Evolutionary conservation across 2,888 invertebrate genomes (phyloP), one percentile per base, ranked within the genome.

Genomic region (Gastrophysa polygoni): DNA sequence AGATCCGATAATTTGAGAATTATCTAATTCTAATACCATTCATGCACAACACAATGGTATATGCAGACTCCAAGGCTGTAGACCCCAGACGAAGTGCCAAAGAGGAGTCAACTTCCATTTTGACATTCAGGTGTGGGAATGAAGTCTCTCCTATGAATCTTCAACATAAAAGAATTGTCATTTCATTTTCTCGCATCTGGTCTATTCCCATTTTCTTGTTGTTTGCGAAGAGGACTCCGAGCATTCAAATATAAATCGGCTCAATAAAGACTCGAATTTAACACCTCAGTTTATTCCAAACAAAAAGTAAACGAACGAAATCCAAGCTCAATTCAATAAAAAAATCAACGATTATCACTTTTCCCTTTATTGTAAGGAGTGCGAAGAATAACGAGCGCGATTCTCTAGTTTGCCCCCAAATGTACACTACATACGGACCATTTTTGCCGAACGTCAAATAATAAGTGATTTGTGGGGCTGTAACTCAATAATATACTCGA

Each of bases 211-310:
- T 38, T 38, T 43, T 54, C 24, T 21, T 16, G 16, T 24, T 16
- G 28, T 59, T 44, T 11, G 21, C 52, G 59, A 63, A 52, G 59
- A 63, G 63, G 59, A 56, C 57, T 14, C 46, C 51, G 57, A 59
- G 16, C 50, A 59, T 57, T 56, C 28, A 38, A 59, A 59, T 50
- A 24, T 47, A 52, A 62, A 64, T 43, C 58, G 49, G 48, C 38
- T 38, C 44, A 56, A 57, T 61, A 66, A 62, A 66, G 73, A 66
- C 68, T 73, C 68, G 64, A 78, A 78, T 75, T 73, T 62, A 70
- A 79, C 78, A 78, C 79, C 73, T 68, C 71, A 75, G 76, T 78
- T 79, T 79, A 72, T 68, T 57, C 70, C 72, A 78, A 78, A 78
- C 77, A 77, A 70, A 67, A 59, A 68, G 68, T 68, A 73, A 73